phyloP scores from a whole-genome alignment of 2,888 invertebrate genomes.

The Caenorhabditis macrosperma region DNA sequence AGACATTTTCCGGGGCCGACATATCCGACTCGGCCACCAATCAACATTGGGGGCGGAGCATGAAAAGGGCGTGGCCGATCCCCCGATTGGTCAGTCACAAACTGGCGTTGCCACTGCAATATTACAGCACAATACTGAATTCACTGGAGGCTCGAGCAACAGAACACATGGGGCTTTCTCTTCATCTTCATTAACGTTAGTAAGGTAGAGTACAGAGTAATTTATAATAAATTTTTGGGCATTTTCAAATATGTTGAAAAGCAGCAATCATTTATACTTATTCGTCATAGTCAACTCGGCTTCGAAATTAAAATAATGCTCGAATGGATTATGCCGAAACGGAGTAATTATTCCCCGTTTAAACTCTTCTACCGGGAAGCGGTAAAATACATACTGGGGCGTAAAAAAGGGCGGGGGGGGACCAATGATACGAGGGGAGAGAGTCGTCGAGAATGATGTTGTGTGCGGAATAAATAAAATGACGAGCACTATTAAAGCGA shows the following conservation, averaged over 20 bases:
- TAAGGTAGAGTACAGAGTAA: slow-evolving; percentile 29
- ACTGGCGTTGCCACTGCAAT: no score
- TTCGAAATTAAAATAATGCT: slow-evolving; percentile 3
- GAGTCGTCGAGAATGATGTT: not conserved
- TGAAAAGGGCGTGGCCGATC: not conserved
- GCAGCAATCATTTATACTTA: slow-evolving; percentile 26
- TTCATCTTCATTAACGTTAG: slow-evolving; percentile 43
- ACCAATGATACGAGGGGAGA: not conserved
- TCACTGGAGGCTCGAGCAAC: no score
- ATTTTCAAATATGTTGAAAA: slow-evolving; percentile 20
- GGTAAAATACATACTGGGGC: slow-evolving; percentile 37
- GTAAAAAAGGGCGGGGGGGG: not conserved
- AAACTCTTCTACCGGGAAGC: slow-evolving; percentile 41
- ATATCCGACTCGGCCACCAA: not conserved
- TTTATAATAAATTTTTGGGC: slow-evolving; percentile 26
- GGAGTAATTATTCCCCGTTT: not conserved
- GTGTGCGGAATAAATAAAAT: slow-evolving; percentile 20
- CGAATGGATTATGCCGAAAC: slow-evolving; percentile 5
- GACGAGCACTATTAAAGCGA: slow-evolving; percentile 42
- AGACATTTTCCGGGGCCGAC: not conserved
- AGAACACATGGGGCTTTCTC: no score
- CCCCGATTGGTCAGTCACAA: no score
- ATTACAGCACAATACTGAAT: no score
- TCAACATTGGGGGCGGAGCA: no score
- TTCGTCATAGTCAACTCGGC: slow-evolving; percentile 22